These are phyloP conservation scores for Neotoma lepida DNA, from an alignment of 2,113 vertebrate genomes.

Conservation along the genomic window DNA sequence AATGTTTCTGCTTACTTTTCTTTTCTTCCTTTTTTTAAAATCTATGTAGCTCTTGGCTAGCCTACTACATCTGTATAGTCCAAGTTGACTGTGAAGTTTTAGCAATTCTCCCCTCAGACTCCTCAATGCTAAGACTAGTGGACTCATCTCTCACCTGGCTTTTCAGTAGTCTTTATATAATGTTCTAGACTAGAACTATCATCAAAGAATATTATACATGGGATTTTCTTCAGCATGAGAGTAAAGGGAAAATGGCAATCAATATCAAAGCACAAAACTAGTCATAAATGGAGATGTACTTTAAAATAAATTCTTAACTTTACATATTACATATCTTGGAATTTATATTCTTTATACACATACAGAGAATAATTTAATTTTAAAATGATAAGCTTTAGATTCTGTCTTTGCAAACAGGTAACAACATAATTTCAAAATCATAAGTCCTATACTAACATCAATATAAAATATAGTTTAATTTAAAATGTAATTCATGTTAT, in stretches of 20 bases:
- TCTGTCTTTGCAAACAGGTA: constrained; percentile 67
- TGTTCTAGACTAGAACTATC: background rate
- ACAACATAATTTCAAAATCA: constrained; percentile 70
- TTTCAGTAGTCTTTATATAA: background rate
- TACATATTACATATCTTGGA: constrained; percentile 42
- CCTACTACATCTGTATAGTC: background rate
- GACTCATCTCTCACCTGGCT: background rate
- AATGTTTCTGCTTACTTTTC: background rate
- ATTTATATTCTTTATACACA: constrained; percentile 54
- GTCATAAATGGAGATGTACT: background rate
- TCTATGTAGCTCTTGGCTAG: too few species aligned
- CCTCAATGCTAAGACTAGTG: background rate
- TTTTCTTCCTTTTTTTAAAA: background rate
- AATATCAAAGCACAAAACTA: constrained; percentile 33
- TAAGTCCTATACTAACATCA: constrained; percentile 65
- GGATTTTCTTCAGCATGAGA: background rate
- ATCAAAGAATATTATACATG: background rate
- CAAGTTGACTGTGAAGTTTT: background rate
- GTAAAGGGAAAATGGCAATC: background rate
- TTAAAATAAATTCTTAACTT: constrained; percentile 66
- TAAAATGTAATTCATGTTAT: constrained; percentile 65
- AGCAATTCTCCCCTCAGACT: background rate
- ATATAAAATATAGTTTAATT: constrained; percentile 71
- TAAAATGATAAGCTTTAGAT: constrained; percentile 62
- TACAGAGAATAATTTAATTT: constrained; percentile 64